Evolutionary conservation across 2,113 vertebrate genomes (phyloP), one percentile per base, ranked within the genome.

Genomic region (Thinocorus orbignyianus): DNA sequence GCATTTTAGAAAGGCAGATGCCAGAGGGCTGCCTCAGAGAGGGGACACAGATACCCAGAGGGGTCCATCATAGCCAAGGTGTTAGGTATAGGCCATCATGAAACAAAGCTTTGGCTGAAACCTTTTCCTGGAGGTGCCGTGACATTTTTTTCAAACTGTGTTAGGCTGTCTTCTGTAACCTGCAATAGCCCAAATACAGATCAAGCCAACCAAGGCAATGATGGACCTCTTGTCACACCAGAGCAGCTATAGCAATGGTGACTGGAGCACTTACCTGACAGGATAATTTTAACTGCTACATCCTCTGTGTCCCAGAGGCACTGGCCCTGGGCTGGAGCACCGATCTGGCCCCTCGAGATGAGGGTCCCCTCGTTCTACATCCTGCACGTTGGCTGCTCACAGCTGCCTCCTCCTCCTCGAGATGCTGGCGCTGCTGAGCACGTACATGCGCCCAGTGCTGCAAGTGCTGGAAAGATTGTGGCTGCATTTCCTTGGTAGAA

Each of bases 191-290:
- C 51, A 78, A 55, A 35, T 7, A 78, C 30, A 61, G 49, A 52
- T 55, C 35, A 87, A 69, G 57, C 31, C 81, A 55, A 65, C 49
- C 64, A 57, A 85, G 39, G 35, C 5, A 3, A 35, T 6, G 33
- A 71, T 2, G 6, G 33, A 44, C 35, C 66, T 65, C 88, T 30
- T 37, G 41, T 69, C 57, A 51, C 57, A 74, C 17, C 42, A 54
- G 33, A 72, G 64, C 24, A 39, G 30, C 54, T 66, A 22, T 5
- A 82, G 41, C 70, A 73, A 42, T 5, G 31, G 41, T 54, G 49
- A 65, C 48, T 19, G 52, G 26, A 91, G 37, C 64, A 78, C 96
- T 96, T 95, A 97, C 96, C 96, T 82, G 91, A 82, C 4, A 8
- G 57, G 66, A 73, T 23, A 69, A 0, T 37, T 93, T 82, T 44